Percentiles rank a stretch among this genome's conserved stretches.
Evolutionary conservation across 2,888 invertebrate genomes (phyloP).

Genomic region (Griposia aprilina): DNA sequence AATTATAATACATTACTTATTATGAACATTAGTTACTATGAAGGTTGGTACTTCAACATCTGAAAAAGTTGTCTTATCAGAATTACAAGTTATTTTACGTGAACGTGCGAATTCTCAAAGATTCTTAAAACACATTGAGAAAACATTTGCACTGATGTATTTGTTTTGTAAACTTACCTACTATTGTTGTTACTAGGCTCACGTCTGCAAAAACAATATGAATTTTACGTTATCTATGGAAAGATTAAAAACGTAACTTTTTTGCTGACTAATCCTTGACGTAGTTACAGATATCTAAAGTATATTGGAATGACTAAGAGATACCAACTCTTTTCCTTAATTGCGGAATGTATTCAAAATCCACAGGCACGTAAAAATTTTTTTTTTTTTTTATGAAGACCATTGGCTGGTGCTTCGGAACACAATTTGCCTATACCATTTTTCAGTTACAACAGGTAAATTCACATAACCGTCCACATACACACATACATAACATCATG

Average conservation of each 20-base stretch:
- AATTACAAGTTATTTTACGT: conserved; percentile 10
- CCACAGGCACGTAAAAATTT: not conserved
- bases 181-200: conserved; percentile 37
- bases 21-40: conserved; percentile 13
- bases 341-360: conserved; percentile 14
- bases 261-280: conserved; percentile 10
- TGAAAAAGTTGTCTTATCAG: conserved; percentile 20
- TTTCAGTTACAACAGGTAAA: not conserved
- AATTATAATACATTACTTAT: not conserved
- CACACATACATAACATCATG: too few relatives aligned
- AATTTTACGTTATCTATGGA: conserved; percentile 24
- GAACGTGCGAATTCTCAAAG: conserved; percentile 46
- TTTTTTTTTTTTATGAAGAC: not conserved
- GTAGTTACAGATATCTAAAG: conserved; percentile 16
- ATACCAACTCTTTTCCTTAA: not conserved
- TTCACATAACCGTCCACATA: not conserved
- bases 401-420: not conserved
- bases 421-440: not conserved
- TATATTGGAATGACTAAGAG: conserved; percentile 19
- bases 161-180: conserved; percentile 47
- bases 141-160: conserved; percentile 30
- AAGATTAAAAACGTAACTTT: conserved; percentile 13
- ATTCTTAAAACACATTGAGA: conserved; percentile 38
- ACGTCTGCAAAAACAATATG: conserved; percentile 44
- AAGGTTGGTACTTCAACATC: conserved; percentile 22